Conservation (phyloP, 2,113 vertebrate genomes). For the Mesocricetus auratus region DNA sequence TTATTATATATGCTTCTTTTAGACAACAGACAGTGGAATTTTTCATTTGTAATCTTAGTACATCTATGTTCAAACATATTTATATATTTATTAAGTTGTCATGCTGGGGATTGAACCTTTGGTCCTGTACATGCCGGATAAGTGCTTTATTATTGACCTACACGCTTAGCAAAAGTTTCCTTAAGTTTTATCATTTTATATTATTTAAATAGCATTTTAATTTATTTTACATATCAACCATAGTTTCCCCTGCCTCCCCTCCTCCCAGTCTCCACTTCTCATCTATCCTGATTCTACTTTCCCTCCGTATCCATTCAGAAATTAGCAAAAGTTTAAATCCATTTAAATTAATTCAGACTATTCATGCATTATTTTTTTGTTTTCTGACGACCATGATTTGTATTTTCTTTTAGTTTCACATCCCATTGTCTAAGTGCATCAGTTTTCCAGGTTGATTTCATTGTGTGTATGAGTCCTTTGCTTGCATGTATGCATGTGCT, state of each 20-base stretch:
- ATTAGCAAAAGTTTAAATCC: conserved; percentile 20
- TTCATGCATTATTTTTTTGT: conserved; percentile 11
- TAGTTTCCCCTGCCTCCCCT: too few species aligned
- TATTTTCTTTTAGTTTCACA: conserved; percentile 27
- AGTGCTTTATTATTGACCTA: background rate
- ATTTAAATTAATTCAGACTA: conserved; percentile 51
- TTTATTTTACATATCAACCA: too few species aligned
- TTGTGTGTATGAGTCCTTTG: background rate
- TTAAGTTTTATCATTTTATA: too few species aligned
- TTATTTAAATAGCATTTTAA: too few species aligned
- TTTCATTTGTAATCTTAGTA: conserved; percentile 25
- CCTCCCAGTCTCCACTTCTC: too few species aligned
- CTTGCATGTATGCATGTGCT: background rate
- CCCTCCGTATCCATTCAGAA: too few species aligned
- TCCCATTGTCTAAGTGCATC: background rate
- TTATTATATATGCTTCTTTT: background rate
- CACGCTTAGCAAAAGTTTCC: background rate
- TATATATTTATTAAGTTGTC: background rate
- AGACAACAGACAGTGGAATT: background rate
- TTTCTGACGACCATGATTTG: conserved; percentile 9
- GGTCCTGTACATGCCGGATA: background rate
- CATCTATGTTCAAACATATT: background rate
- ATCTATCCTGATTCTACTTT: too few species aligned
- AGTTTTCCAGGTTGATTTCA: conserved; percentile 24
- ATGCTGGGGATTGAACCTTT: background rate